Conservation (phyloP, 2,797 vertebrate species). For the Lepus oiostolus region DNA sequence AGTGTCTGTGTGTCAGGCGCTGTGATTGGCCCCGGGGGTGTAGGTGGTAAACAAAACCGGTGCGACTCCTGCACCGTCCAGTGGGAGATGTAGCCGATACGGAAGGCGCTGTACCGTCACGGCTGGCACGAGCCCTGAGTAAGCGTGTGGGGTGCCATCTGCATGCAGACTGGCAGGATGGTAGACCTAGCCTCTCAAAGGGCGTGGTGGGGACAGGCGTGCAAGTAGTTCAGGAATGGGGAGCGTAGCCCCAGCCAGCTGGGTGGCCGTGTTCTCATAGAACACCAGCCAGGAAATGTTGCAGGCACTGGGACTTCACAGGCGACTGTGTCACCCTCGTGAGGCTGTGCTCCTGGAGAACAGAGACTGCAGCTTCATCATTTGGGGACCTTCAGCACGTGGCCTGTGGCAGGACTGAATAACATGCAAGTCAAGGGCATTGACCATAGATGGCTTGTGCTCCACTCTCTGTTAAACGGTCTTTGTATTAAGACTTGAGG, state of each 20-base stretch:
- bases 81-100: neutral
- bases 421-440: neutral
- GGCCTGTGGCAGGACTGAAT: neutral
- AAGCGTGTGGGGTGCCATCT: neutral
- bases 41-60: neutral
- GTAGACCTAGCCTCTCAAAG: neutral
- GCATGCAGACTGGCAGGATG: neutral
- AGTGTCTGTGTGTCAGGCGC: neutral
- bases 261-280: neutral
- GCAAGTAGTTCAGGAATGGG: neutral
- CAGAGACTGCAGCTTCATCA: neutral
- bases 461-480: too few species aligned
- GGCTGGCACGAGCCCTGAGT: neutral
- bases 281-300: neutral
- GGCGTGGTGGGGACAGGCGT: too few species aligned
- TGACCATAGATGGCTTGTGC: neutral
- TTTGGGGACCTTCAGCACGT: neutral
- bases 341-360: neutral
- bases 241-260: neutral
- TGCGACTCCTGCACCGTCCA: neutral
- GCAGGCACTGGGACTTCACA: neutral
- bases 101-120: accelerated
- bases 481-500: neutral
- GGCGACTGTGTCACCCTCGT: neutral
- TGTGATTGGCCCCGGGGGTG: neutral